These are phyloP conservation scores for Catocala sponsa DNA, from an alignment of 2,888 invertebrate genomes.

Conservation along the genomic window DNA sequence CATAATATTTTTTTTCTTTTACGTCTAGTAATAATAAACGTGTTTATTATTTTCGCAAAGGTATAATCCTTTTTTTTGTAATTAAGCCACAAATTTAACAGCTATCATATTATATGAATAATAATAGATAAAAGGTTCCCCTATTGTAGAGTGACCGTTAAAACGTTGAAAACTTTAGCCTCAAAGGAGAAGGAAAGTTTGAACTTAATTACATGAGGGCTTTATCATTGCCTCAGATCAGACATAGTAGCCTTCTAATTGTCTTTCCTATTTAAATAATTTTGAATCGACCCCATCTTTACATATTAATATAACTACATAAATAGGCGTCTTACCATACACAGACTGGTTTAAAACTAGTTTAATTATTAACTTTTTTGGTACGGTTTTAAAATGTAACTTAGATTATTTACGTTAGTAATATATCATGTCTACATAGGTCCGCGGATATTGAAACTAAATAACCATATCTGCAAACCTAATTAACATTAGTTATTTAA, in stretches of 20 bases:
- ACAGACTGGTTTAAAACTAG: neutral
- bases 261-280: conserved; percentile 78
- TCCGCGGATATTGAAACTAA: too few species aligned
- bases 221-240: conserved; percentile 73
- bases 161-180: conserved; percentile 67
- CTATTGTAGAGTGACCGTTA: conserved; percentile 66
- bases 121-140: conserved; percentile 53
- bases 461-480: too few species aligned
- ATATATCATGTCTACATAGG: too few species aligned
- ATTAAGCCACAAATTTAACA: conserved; percentile 31
- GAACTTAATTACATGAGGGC: conserved; percentile 76
- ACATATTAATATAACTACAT: conserved; percentile 55
- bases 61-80: neutral
- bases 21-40: too few species aligned
- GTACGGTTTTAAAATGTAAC: too few species aligned
- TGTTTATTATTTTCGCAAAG: too few species aligned
- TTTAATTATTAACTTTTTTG: too few species aligned
- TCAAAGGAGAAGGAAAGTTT: conserved; percentile 55
- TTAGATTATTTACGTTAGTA: too few species aligned
- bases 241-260: conserved; percentile 67
- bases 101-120: conserved; percentile 40
- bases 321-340: neutral
- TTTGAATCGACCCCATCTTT: conserved; percentile 57
- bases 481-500: too few species aligned
- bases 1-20: too few species aligned